Evolutionary conservation across 1,140 invertebrate species (phyloP).

Genomic region (Hyles euphorbiae): DNA sequence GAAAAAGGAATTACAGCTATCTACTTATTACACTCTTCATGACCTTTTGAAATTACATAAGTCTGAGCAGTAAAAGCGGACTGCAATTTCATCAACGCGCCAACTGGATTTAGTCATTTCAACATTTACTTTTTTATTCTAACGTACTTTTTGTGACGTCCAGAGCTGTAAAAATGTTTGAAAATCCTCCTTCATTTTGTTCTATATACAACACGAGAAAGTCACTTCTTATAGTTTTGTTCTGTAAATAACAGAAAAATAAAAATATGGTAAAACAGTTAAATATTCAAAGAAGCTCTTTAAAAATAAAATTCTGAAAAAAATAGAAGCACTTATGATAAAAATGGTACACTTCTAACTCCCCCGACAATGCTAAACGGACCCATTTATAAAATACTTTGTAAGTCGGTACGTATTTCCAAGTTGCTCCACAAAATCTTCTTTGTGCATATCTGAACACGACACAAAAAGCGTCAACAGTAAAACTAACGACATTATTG

Average conservation of each 20-base stretch:
- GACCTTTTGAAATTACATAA: conserved; percentile 7
- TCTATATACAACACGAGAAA: too few species aligned
- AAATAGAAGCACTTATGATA: not conserved
- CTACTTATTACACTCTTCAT: conserved; percentile 17
- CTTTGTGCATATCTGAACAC: not conserved
- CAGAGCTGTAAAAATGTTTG: too few species aligned
- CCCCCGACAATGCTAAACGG: not conserved
- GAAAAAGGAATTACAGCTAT: conserved; percentile 44
- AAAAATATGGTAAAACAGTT: too few species aligned
- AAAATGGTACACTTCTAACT: not conserved
- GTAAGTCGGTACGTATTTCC: conserved; percentile 4
- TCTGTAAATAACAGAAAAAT: too few species aligned
- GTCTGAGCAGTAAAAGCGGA: conserved; percentile 2
- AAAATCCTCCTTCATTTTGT: too few species aligned
- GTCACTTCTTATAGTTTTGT: too few species aligned
- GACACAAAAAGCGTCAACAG: conserved; percentile 32
- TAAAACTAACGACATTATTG: conserved; percentile 44
- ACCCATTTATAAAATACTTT: conserved; percentile 5
- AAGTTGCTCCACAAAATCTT: not conserved
- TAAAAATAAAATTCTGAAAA: not conserved
- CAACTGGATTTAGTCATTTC: not conserved
- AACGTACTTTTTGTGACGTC: too few species aligned
- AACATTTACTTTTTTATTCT: too few species aligned
- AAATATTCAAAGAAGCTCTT: too few species aligned
- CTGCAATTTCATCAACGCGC: conserved; percentile 5